phyloP scores from a whole-genome alignment of 2,888 invertebrate genomes.

The Mycogona germanica region DNA sequence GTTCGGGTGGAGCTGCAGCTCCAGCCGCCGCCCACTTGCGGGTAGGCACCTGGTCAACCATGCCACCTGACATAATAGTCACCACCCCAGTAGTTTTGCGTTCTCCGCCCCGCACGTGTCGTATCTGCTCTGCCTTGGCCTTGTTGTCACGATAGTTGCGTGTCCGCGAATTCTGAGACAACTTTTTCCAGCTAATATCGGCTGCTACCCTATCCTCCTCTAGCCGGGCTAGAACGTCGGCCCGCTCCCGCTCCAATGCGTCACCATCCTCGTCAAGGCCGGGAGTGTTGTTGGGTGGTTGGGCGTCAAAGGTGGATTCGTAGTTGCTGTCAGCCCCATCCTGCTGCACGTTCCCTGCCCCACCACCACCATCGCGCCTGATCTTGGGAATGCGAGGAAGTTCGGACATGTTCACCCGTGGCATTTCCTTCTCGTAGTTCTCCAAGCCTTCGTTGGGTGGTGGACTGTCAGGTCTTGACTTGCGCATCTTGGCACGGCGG shows the following conservation, averaged over 20 bases:
- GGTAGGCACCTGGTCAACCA: slow-evolving; percentile 23
- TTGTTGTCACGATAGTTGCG: slow-evolving; percentile 51
- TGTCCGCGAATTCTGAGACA: slow-evolving; percentile 61
- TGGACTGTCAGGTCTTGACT: not conserved
- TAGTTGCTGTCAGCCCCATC: not conserved
- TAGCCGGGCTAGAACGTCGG: slow-evolving; percentile 22
- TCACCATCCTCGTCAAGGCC: too few species aligned
- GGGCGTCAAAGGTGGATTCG: not conserved
- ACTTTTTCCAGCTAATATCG: slow-evolving; percentile 54
- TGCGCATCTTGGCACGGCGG: not conserved
- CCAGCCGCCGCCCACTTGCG: not conserved
- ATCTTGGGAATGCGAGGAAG: slow-evolving; percentile 29
- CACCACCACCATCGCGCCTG: slow-evolving; percentile 20
- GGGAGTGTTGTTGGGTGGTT: too few species aligned
- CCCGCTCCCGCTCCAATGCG: slow-evolving; percentile 21
- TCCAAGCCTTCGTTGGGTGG: slow-evolving; percentile 10
- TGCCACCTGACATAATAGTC: slow-evolving; percentile 12
- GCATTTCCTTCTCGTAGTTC: slow-evolving; percentile 19
- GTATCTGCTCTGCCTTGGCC: slow-evolving; percentile 37
- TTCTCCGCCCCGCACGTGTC: slow-evolving; percentile 30
- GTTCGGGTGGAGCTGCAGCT: not conserved
- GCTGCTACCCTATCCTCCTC: slow-evolving; percentile 19
- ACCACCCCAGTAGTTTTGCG: slow-evolving; percentile 21
- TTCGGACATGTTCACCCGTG: slow-evolving; percentile 27
- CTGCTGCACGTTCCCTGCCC: not conserved